These are phyloP conservation scores for Tetramorium alpestre DNA, from an alignment of 1,140 invertebrate species.

Conservation along the genomic window DNA sequence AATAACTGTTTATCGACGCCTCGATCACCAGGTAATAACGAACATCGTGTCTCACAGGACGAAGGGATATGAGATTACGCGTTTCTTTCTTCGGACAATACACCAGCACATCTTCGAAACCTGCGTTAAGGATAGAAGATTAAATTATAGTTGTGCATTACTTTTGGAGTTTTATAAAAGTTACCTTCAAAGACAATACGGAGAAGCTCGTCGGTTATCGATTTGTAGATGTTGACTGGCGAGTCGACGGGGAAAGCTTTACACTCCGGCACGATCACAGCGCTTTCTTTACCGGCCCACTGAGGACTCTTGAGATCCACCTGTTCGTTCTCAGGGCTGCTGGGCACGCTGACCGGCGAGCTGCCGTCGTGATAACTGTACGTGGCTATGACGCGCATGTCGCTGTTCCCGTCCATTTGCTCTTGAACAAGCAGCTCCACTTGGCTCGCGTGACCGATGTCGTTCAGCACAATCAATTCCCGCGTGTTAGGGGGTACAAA, in stretches of 20 bases:
- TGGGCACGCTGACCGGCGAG: constrained; percentile 75
- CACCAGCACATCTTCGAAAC: constrained; percentile 90
- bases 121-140: constrained; percentile 81
- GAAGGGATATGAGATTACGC: constrained; percentile 89
- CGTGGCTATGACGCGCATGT: constrained; percentile 72
- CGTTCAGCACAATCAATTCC: constrained; percentile 79
- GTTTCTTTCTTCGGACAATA: constrained; percentile 90
- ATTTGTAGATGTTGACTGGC: constrained; percentile 86
- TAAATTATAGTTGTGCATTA: background rate
- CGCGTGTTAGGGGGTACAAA: constrained; percentile 76
- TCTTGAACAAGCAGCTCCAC: constrained; percentile 79
- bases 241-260: constrained; percentile 83
- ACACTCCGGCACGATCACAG: constrained; percentile 61
- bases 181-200: constrained; percentile 87
- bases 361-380: constrained; percentile 75
- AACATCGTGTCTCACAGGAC: constrained; percentile 89
- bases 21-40: constrained; percentile 90
- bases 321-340: constrained; percentile 78
- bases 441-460: constrained; percentile 80
- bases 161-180: background rate
- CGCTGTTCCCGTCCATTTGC: constrained; percentile 73
- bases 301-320: constrained; percentile 54
- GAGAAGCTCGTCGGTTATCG: constrained; percentile 88
- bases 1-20: constrained; percentile 87
- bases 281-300: constrained; percentile 66